Percentiles rank a stretch among this genome's conserved stretches.
Evolutionary conservation across 2,113 vertebrate genomes (phyloP).

Genomic region (Neomonachus schauinslandi): DNA sequence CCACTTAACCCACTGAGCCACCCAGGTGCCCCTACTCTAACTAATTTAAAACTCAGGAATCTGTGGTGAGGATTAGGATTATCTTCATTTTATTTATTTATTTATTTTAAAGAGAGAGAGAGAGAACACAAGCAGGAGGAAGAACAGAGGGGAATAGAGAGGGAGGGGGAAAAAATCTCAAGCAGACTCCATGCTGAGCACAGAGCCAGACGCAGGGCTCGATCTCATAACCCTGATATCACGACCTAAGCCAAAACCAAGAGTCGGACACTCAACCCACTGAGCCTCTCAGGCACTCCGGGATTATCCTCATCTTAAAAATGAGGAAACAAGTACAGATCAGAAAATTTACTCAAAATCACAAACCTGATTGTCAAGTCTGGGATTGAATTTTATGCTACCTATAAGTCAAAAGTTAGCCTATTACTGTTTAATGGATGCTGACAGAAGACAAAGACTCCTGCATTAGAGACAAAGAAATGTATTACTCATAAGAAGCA

Average conservation of each 20-base stretch:
- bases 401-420: background rate
- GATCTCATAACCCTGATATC: background rate
- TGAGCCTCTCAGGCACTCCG: background rate
- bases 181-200: background rate
- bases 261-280: background rate
- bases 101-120: background rate
- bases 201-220: background rate
- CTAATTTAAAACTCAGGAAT: background rate
- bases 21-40: background rate
- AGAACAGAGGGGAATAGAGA: background rate
- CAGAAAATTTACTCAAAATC: background rate
- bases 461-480: background rate
- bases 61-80: background rate
- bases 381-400: background rate
- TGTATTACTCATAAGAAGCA: background rate
- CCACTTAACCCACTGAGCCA: too few species aligned
- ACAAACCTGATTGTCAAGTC: background rate
- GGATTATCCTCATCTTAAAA: background rate
- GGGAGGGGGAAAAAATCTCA: background rate
- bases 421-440: background rate
- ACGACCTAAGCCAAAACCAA: background rate
- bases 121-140: background rate
- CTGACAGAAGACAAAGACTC: background rate
- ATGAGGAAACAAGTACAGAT: background rate
- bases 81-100: background rate